phyloP scores from a whole-genome alignment of 2,113 vertebrate species.

The Tenebrosternarchus preto region DNA sequence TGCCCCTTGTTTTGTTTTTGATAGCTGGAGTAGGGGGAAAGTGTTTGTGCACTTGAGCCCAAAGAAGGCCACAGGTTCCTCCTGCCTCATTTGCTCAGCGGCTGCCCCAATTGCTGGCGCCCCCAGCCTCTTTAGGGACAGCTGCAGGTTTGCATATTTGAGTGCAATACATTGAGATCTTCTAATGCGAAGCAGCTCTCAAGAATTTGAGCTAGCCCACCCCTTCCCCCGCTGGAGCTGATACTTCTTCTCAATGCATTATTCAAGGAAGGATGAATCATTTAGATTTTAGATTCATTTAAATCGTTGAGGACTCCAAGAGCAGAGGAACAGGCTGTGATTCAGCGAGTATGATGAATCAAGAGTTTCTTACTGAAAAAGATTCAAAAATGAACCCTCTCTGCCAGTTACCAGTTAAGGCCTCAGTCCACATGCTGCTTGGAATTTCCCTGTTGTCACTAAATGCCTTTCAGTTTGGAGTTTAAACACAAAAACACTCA shows the following conservation, averaged over 20 bases:
- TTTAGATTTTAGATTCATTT: background rate
- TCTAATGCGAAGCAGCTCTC: conserved; percentile 15
- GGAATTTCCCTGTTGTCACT: background rate
- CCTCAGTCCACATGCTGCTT: background rate
- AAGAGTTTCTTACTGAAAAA: background rate
- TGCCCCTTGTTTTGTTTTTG: conserved; percentile 12
- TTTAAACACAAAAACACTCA: background rate
- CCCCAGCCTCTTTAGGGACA: background rate
- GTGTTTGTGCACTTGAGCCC: conserved; percentile 17
- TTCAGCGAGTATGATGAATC: background rate
- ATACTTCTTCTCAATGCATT: background rate
- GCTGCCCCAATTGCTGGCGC: background rate
- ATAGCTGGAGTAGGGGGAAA: conserved; percentile 7
- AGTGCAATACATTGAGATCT: conserved; percentile 7
- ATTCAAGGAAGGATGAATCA: background rate
- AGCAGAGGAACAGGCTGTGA: conserved; percentile 15
- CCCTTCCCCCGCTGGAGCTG: background rate
- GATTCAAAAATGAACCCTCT: background rate
- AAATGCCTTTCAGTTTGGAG: background rate
- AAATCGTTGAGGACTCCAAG: background rate
- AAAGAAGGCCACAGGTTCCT: conserved; percentile 3
- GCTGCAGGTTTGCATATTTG: background rate
- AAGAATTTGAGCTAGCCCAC: background rate
- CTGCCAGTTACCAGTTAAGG: background rate
- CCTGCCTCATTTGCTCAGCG: background rate